Conservation (phyloP, 2,113 vertebrate species). For the Hemicordylus capensis region DNA sequence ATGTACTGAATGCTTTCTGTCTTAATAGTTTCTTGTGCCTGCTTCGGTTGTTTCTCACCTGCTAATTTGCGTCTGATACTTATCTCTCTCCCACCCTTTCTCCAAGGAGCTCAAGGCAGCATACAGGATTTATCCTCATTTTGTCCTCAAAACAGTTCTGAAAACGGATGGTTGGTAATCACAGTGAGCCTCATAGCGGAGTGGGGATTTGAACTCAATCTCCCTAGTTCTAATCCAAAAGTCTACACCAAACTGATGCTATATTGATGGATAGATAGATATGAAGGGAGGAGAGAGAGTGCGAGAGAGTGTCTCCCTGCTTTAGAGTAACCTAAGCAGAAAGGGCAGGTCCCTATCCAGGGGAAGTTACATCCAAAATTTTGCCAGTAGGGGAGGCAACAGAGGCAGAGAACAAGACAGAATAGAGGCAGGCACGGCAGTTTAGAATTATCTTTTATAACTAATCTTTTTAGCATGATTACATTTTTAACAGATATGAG, state of each 20-base stretch:
- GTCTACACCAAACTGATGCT: too few species aligned
- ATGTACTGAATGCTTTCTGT: background rate
- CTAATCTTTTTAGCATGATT: too few species aligned
- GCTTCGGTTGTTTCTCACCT: constrained; percentile 28
- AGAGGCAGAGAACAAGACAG: background rate
- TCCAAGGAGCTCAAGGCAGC: constrained; percentile 16
- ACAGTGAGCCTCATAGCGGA: too few species aligned
- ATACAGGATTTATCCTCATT: constrained; percentile 29
- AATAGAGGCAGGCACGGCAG: background rate
- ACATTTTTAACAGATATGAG: background rate
- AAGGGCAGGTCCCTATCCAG: background rate
- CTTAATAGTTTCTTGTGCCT: too few species aligned
- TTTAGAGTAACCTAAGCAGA: background rate
- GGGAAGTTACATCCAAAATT: background rate
- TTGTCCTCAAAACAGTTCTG: too few species aligned
- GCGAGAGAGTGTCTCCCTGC: background rate
- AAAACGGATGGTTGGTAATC: too few species aligned
- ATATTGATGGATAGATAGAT: too few species aligned
- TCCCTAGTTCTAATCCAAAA: background rate
- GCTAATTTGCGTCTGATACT: too few species aligned
- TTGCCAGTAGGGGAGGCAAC: background rate
- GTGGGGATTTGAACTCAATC: too few species aligned
- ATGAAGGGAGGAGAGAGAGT: too few species aligned
- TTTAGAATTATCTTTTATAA: background rate
- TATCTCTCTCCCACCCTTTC: constrained; percentile 44